Evolutionary conservation across 1,140 invertebrate genomes (phyloP).

Genomic region (Drosophila arawakana): DNA sequence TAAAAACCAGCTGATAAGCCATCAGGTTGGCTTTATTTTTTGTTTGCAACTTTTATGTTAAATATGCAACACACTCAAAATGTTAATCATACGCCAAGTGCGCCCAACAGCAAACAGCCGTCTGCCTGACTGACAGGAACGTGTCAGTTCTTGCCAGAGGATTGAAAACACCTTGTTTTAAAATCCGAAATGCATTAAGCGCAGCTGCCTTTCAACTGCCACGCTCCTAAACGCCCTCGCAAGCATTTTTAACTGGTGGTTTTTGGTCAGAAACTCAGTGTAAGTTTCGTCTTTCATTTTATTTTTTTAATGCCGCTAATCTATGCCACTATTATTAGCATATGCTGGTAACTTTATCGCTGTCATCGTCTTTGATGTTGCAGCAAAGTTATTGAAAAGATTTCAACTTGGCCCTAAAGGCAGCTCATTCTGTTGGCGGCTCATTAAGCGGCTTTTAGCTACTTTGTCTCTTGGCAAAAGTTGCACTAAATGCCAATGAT

Average conservation of each 20-base stretch:
- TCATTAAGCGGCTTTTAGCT: conserved; percentile 42
- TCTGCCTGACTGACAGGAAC: conserved; percentile 1
- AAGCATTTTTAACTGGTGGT: conserved; percentile 11
- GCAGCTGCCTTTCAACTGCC: not conserved
- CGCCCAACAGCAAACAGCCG: conserved; percentile 36
- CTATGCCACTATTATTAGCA: conserved; percentile 50
- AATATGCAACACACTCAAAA: conserved; percentile 71
- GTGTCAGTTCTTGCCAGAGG: conserved; percentile 9
- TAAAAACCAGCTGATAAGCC: not conserved
- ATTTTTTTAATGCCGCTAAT: conserved; percentile 24
- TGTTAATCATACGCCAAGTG: conserved; percentile 79
- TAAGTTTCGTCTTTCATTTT: conserved; percentile 22
- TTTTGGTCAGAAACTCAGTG: conserved; percentile 4
- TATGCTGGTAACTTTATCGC: conserved; percentile 42
- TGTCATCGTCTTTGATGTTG: conserved; percentile 44
- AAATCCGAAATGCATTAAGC: conserved; percentile 30
- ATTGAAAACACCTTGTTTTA: conserved; percentile 13
- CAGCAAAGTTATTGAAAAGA: conserved; percentile 46
- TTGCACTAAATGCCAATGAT: conserved; percentile 37
- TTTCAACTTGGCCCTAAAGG: conserved; percentile 16
- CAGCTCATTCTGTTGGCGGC: conserved; percentile 30
- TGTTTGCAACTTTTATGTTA: conserved; percentile 49
- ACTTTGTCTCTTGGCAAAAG: conserved; percentile 27
- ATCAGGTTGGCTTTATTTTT: conserved; percentile 41
- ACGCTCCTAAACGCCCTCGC: not conserved